Conservation (phyloP, 2,888 invertebrate species). For the Brachynemurus nebulosus region DNA sequence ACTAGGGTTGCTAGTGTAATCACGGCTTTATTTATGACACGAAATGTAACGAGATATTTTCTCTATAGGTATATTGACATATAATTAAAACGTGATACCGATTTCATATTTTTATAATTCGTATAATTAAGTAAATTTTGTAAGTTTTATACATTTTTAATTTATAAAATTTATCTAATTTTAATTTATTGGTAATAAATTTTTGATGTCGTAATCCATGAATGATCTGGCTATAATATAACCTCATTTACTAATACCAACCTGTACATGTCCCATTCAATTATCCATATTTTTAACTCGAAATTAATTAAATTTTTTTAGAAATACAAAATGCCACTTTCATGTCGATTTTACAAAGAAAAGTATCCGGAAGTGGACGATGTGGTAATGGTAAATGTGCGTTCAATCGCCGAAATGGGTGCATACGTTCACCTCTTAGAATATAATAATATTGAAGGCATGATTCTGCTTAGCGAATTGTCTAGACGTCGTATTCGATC, state of each 20-base stretch:
- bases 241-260: neutral
- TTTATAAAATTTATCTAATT: too few relatives aligned
- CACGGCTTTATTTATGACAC: too few relatives aligned
- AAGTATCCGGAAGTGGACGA: slow-evolving; percentile 98
- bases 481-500: slow-evolving; percentile 97
- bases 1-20: too few relatives aligned
- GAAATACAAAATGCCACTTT: slow-evolving; percentile 73
- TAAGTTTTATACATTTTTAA: too few relatives aligned
- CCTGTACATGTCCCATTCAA: neutral
- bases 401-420: slow-evolving; percentile 99
- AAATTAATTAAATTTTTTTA: slow-evolving; percentile 7
- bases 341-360: slow-evolving; percentile 94
- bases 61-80: too few relatives aligned
- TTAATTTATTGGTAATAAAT: too few relatives aligned
- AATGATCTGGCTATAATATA: neutral
- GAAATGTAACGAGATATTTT: too few relatives aligned
- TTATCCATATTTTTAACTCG: neutral
- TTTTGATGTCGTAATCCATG: too few relatives aligned
- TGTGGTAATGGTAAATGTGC: slow-evolving; percentile 98
- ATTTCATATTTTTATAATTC: too few relatives aligned
- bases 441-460: slow-evolving; percentile 98
- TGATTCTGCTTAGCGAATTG: slow-evolving; percentile 96
- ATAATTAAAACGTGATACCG: too few relatives aligned
- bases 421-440: slow-evolving; percentile 96
- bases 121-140: too few relatives aligned